Evolutionary conservation across 2,888 invertebrate species (phyloP), one percentile per base, ranked within the genome.

Genomic region (Chymomyza amoena): DNA sequence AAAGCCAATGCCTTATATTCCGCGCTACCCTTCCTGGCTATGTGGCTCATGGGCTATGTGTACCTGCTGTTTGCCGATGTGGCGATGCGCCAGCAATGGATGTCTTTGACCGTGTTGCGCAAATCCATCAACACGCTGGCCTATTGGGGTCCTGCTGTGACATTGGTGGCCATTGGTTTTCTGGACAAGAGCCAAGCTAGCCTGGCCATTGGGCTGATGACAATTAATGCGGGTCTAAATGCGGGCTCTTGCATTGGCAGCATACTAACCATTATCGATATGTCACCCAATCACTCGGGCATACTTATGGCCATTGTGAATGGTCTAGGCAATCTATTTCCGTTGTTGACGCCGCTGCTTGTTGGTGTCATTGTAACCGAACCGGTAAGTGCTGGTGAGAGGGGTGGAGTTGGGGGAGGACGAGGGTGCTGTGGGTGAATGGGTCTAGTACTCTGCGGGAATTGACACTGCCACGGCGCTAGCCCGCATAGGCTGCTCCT

Each of bases 291-390:
- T 78, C 94, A 93, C 79, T 93, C 95, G 0, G 95, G 94, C 9
- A 93, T 93, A 18, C 87, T 95, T 52, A 94, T 95, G 94, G 95
- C 94, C 0, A 92, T 95, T 57, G 93, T 93, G 0, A 95, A 95
- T 85, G 93, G 93, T 2, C 85, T 92, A 1, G 93, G 93, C 0
- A 94, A 94, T 76, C 84, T 94, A 20, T 93, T 93, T 68, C 93
- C 94, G 2, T 92, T 95, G 57, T 74, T 94, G 0, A 94, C 94
- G 0, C 95, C 95, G 0, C 82, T 94, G 1, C 84, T 93, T n/a
- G 93, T 93, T 0, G 93, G 93, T 13, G 82, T 92, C 3, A 90
- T 95, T 28, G 93, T 94, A 1, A 74, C 66, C 0, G 90, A 90
- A 28, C 69, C 75, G 59, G 88, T 88, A 71, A 77, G 32, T 54